Percentiles rank a stretch among this genome's conserved stretches.
These are phyloP conservation scores for Baronia brevicornis DNA, from an alignment of 2,888 invertebrate genomes.

Conservation along the genomic window DNA sequence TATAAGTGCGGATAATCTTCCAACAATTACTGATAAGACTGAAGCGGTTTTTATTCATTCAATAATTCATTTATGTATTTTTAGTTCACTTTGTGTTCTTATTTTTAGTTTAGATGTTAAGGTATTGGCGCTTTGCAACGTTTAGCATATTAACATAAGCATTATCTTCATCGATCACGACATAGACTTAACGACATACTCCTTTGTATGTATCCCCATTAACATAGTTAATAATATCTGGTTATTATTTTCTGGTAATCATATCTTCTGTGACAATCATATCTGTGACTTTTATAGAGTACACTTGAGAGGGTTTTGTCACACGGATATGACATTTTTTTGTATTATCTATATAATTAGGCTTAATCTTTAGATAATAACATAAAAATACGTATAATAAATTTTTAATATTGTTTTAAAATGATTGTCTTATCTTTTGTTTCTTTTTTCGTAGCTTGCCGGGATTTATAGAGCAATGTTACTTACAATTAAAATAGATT, in stretches of 20 bases:
- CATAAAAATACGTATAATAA: too few species aligned
- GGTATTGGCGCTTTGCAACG: slow-evolving; percentile 3
- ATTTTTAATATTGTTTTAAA: slow-evolving; percentile 2
- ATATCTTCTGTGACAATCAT: too few species aligned
- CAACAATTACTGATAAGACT: slow-evolving; percentile 44
- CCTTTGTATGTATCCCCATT: too few species aligned
- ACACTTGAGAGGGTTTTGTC: too few species aligned
- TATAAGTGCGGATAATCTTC: slow-evolving; percentile 26
- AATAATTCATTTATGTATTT: slow-evolving; percentile 16
- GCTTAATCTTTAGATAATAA: too few species aligned
- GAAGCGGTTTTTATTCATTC: slow-evolving; percentile 32
- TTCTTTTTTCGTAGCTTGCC: slow-evolving; percentile 22
- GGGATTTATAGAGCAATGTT: slow-evolving; percentile 36
- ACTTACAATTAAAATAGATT: slow-evolving; percentile 9
- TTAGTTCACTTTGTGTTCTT: slow-evolving; percentile 30
- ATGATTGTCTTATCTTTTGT: slow-evolving; percentile 5
- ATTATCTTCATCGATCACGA: slow-evolving; percentile 3
- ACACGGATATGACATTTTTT: too few species aligned
- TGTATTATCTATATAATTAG: too few species aligned
- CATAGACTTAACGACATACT: too few species aligned
- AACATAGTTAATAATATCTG: too few species aligned
- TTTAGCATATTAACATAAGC: slow-evolving; percentile 7
- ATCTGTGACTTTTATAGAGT: too few species aligned
- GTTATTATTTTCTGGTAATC: too few species aligned
- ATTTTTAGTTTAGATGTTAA: slow-evolving; percentile 19